Evolutionary conservation across 2,113 vertebrate genomes (phyloP).

Genomic region (Salvator merianae): DNA sequence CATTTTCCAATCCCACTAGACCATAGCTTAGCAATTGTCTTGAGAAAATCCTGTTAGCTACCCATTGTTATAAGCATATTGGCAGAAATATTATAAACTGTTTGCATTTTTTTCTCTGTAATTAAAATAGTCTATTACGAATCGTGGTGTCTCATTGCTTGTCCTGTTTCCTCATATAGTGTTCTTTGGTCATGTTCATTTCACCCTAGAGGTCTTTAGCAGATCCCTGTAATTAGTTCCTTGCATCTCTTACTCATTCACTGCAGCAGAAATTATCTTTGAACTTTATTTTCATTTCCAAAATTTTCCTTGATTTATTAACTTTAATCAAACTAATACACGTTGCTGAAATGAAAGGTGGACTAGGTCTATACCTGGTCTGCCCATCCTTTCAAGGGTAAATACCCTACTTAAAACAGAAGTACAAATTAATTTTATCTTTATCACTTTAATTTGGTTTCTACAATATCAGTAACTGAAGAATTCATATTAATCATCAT

Average conservation of each 20-base stretch:
- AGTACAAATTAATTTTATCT: conserved; percentile 48
- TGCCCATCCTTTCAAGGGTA: conserved; percentile 41
- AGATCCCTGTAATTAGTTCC: conserved; percentile 60
- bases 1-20: neutral
- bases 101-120: conserved; percentile 52
- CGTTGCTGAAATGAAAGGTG: conserved; percentile 53
- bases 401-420: conserved; percentile 50
- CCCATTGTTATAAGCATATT: neutral
- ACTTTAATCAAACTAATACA: conserved; percentile 62
- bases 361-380: conserved; percentile 41
- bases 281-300: conserved; percentile 57
- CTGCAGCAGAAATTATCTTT: conserved; percentile 52
- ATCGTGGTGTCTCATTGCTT: conserved; percentile 32
- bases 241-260: conserved; percentile 49
- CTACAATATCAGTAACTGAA: conserved; percentile 45
- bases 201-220: conserved; percentile 59
- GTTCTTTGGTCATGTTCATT: conserved; percentile 47
- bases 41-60: conserved; percentile 14
- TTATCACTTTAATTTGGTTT: conserved; percentile 1
- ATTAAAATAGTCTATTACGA: conserved; percentile 55
- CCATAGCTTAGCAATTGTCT: conserved; percentile 26
- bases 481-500: conserved; percentile 43
- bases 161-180: conserved; percentile 26
- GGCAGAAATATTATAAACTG: conserved; percentile 26
- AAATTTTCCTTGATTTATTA: conserved; percentile 67